phyloP scores from a whole-genome alignment of 2,888 invertebrate genomes.

The Zeuzera pyrina region DNA sequence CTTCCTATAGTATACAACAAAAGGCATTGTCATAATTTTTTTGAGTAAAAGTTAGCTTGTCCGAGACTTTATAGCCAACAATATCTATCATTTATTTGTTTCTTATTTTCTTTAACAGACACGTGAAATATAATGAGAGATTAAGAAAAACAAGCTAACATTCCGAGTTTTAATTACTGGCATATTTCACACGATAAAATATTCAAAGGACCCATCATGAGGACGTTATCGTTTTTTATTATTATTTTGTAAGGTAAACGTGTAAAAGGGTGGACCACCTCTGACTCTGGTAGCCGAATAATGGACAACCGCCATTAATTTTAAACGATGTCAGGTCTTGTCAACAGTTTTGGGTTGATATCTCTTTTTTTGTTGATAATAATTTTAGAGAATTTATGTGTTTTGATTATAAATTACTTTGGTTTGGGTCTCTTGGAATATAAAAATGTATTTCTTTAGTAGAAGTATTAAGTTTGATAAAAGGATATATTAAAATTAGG shows the following conservation, averaged over 20 bases:
- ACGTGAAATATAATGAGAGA: slow-evolving; percentile 5
- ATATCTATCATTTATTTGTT: too few relatives aligned
- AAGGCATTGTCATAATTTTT: too few relatives aligned
- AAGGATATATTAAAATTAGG: too few relatives aligned
- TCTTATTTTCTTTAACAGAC: not conserved
- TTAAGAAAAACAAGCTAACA: slow-evolving; percentile 11
- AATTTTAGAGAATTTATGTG: slow-evolving; percentile 52
- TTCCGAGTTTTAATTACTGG: slow-evolving; percentile 42
- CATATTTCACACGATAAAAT: slow-evolving; percentile 48
- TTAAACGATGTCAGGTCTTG: slow-evolving; percentile 57
- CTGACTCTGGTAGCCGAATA: slow-evolving; percentile 59
- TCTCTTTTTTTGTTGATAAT: slow-evolving; percentile 31
- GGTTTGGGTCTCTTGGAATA: too few relatives aligned
- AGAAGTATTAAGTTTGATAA: too few relatives aligned
- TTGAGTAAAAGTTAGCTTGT: too few relatives aligned
- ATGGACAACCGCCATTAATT: slow-evolving; percentile 61
- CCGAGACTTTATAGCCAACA: too few relatives aligned
- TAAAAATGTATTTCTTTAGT: too few relatives aligned
- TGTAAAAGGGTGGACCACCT: slow-evolving; percentile 60
- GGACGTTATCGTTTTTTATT: slow-evolving; percentile 29
- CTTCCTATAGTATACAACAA: too few relatives aligned
- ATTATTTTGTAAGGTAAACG: slow-evolving; percentile 19
- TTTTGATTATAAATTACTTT: slow-evolving; percentile 34
- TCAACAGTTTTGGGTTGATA: slow-evolving; percentile 56
- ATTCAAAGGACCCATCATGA: slow-evolving; percentile 30